Conservation (phyloP, 2,113 vertebrate species). For the Menura novaehollandiae region DNA sequence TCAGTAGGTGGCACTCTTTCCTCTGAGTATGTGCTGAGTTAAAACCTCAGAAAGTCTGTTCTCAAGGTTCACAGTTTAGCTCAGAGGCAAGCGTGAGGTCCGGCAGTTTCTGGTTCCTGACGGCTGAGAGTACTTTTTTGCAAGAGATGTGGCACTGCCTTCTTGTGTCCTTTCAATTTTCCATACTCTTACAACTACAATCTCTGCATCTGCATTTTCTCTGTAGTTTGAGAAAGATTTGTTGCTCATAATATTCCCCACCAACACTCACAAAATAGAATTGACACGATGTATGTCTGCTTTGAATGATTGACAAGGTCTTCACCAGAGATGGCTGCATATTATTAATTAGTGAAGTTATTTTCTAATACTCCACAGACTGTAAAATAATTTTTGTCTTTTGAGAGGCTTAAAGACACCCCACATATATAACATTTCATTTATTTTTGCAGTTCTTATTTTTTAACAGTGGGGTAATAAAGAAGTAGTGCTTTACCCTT, state of each 20-base stretch:
- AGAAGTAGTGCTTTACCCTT: not conserved
- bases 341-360: not conserved
- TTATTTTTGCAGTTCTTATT: not conserved
- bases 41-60: not conserved
- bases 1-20: slow-evolving; percentile 66
- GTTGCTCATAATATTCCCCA: not conserved
- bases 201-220: not conserved
- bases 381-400: not conserved
- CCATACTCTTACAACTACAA: not conserved
- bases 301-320: not conserved
- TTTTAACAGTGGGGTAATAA: not conserved
- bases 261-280: not conserved
- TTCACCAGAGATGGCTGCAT: not conserved
- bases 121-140: not conserved
- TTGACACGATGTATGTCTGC: not conserved
- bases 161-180: not conserved
- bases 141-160: not conserved
- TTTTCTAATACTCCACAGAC: not conserved
- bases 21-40: slow-evolving; percentile 43
- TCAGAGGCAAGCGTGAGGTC: not conserved
- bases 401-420: not conserved
- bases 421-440: not conserved
- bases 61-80: not conserved
- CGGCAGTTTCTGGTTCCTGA: not conserved
- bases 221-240: not conserved